A percentile compares a stretch with the other conserved stretches of the same genome.
Conservation (phyloP, 53 echinoderm and acorn worm species). For the Patiria pectinifera region DNA sequence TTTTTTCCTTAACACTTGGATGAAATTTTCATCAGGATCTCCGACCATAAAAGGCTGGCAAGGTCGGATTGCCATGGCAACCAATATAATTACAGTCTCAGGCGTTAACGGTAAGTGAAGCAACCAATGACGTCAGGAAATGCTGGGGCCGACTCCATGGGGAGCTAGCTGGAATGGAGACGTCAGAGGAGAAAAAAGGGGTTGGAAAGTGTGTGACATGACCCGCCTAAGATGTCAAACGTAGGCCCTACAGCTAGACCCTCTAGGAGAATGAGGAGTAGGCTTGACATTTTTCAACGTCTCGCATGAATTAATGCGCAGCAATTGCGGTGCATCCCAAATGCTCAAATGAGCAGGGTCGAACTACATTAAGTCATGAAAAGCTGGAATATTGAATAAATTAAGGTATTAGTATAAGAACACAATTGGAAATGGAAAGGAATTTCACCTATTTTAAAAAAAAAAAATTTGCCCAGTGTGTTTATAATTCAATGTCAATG, state of each 20-base stretch:
- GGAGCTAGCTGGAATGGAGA: background rate
- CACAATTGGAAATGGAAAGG: background rate
- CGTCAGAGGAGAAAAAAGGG: background rate
- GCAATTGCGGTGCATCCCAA: background rate
- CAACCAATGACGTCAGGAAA: slow-evolving; percentile 51
- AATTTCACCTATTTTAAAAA: no score
- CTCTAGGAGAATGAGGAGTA: no score
- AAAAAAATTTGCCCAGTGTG: background rate
- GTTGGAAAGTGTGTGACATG: background rate
- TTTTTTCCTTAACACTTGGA: background rate
- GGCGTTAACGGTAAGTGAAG: slow-evolving; percentile 2
- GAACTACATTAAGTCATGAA: background rate
- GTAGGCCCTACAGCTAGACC: no score
- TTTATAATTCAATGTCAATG: background rate
- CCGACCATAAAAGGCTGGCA: slow-evolving; percentile 25
- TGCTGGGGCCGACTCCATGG: background rate
- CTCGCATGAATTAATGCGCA: background rate
- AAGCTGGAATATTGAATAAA: background rate
- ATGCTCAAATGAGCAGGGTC: background rate
- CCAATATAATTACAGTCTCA: slow-evolving; percentile 31
- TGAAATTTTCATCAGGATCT: slow-evolving; percentile 2
- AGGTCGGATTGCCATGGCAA: slow-evolving; percentile 57
- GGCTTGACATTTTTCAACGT: background rate
- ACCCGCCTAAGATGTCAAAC: background rate
- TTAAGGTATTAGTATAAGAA: background rate